Evolutionary conservation across 2,888 invertebrate species (phyloP), one percentile per base, ranked within the genome.

Genomic region (Drosophila pullipes): DNA sequence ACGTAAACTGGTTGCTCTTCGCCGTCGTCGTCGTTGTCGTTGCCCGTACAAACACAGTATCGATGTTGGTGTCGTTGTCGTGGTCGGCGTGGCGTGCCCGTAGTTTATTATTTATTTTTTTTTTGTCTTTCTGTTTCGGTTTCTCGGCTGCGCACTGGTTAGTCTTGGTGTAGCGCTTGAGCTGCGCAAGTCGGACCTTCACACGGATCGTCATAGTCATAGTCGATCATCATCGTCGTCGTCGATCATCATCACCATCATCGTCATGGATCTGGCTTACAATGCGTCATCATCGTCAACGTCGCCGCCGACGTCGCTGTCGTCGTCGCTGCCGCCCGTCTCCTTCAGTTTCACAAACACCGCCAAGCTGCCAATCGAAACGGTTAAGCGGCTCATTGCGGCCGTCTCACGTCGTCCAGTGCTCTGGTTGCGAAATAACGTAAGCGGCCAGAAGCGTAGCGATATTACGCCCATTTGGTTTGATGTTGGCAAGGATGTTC

Each of bases 401-500:
- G 89, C 91, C 13, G 92, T 91, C 30, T 88, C 91, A 13, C 85
- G 84, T 25, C 78, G 90, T 16, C 91, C 91, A n/a, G 78, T 89
- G 39, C 76, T 91, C 28, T 91, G 92, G 92, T 76, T 91, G 71
- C 83, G 92, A 28, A 90, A 79, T 54, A 90, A 89, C 55, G 72
- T 66, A 25, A 84, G 76, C 78, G 89, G 91, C 18, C 91, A 91
- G 49, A 91, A 84, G 70, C 85, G 91, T 50, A 89, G 91, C 47
- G 91, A 91, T 50, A 85, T 91, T 28, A 91, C 92, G 69, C 80
- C 82, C 33, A 82, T 91, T 58, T 91, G 91, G 91, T 82, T 85
- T 54, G 90, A 91, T 22, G 91, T 91, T 61, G 85, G 92, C 49
- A 83, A 89, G 85, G 91, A 91, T 72, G 87, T 91, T n/a, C 78